Percentiles rank a stretch among this genome's conserved stretches.
Conservation (phyloP, 1,140 invertebrate genomes). For the Ganaspis sp. region DNA sequence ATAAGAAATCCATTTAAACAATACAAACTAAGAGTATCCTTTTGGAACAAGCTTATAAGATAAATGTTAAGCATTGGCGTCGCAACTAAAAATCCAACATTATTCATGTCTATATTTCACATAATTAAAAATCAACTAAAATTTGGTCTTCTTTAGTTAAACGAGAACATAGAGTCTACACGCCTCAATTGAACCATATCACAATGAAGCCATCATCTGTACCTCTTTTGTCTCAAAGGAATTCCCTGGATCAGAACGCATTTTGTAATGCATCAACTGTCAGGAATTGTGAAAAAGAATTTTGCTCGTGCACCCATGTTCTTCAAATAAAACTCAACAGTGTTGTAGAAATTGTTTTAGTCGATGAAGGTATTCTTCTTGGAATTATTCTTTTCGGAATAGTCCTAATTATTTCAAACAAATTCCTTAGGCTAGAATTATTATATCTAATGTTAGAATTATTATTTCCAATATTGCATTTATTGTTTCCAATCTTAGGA, state of each 20-base stretch:
- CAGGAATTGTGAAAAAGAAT: slow-evolving; percentile 80
- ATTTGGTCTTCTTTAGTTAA: slow-evolving; percentile 73
- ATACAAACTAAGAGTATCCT: no score
- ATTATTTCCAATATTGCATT: no score
- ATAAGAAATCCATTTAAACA: no score
- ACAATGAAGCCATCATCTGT: slow-evolving; percentile 85
- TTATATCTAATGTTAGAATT: no score
- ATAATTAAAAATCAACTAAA: neutral
- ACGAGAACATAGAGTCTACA: slow-evolving; percentile 77
- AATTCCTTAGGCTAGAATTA: no score
- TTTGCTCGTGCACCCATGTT: slow-evolving; percentile 90
- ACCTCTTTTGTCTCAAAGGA: slow-evolving; percentile 84
- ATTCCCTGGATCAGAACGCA: slow-evolving; percentile 77
- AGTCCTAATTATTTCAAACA: no score
- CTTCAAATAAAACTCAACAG: slow-evolving; percentile 81
- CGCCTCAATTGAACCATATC: slow-evolving; percentile 93
- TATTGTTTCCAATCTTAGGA: slow-evolving; percentile 28
- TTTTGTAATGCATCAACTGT: slow-evolving; percentile 84
- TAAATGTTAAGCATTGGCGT: no score
- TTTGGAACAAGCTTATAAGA: no score
- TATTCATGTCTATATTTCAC: no score
- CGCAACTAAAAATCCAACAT: no score
- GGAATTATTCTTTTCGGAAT: no score
- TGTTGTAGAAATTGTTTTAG: slow-evolving; percentile 87
- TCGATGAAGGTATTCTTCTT: slow-evolving; percentile 84